These are phyloP conservation scores for Antennarius maculatus DNA, from an alignment of 2,797 vertebrate genomes.

Conservation along the genomic window DNA sequence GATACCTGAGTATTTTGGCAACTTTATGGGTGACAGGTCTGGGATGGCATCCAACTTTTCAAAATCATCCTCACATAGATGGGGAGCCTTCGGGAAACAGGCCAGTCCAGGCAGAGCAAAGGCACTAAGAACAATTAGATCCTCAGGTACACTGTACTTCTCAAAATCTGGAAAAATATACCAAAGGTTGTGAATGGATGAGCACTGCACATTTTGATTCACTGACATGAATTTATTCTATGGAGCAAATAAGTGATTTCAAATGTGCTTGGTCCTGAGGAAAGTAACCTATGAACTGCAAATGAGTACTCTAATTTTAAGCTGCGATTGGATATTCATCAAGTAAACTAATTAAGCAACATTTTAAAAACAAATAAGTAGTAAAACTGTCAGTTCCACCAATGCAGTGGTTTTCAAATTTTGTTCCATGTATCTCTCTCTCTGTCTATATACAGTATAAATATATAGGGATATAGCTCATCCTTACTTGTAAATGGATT, in stretches of 20 bases:
- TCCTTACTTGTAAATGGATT: too few relatives aligned
- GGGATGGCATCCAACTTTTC: conserved; percentile 38
- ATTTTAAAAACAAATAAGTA: neutral
- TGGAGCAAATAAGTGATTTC: neutral
- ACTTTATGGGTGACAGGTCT: conserved; percentile 50
- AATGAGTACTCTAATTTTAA: neutral
- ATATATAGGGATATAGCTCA: too few relatives aligned
- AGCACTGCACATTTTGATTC: too few relatives aligned
- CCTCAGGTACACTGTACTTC: conserved; percentile 65
- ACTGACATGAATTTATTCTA: neutral
- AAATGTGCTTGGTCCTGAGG: neutral
- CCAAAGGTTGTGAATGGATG: neutral
- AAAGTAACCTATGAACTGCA: neutral
- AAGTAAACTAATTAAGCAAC: too few relatives aligned
- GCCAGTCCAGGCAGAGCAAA: conserved; percentile 65
- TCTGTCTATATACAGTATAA: too few relatives aligned
- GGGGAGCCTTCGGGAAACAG: conserved; percentile 28
- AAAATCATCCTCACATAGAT: conserved; percentile 36
- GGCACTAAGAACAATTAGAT: conserved; percentile 60
- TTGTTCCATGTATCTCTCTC: too few relatives aligned
- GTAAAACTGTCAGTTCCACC: too few relatives aligned
- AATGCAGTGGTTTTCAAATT: too few relatives aligned
- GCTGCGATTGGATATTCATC: neutral
- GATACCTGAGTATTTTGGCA: conserved; percentile 53
- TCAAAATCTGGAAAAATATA: conserved; percentile 61